Conservation (phyloP, 2,888 invertebrate genomes). For the Himalopsyche tibetana region DNA sequence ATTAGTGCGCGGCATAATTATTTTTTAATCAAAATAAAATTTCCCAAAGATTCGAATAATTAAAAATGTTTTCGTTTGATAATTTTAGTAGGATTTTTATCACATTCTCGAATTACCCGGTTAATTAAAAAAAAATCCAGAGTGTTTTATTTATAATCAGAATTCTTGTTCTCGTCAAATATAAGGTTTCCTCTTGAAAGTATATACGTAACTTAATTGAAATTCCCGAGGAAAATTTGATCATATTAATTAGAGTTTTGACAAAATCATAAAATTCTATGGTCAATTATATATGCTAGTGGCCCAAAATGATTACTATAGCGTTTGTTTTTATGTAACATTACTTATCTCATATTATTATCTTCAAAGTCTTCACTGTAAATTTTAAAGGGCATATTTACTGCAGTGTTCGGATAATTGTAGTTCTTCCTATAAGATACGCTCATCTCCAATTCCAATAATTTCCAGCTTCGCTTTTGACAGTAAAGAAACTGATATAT, state of each 20-base stretch:
- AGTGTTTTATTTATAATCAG: conserved; percentile 5
- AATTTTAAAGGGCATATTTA: too few species aligned
- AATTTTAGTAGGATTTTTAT: background rate
- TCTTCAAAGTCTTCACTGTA: too few species aligned
- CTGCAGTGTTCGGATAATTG: too few species aligned
- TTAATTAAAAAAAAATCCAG: background rate
- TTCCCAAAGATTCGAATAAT: background rate
- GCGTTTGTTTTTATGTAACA: too few species aligned
- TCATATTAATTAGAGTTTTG: too few species aligned
- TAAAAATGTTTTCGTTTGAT: conserved; percentile 29
- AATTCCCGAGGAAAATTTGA: too few species aligned
- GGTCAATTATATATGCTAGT: too few species aligned
- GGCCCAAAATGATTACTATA: too few species aligned
- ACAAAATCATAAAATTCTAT: too few species aligned
- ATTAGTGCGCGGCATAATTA: conserved; percentile 11
- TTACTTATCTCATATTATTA: too few species aligned
- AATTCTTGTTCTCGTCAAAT: background rate
- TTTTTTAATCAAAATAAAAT: conserved; percentile 34
- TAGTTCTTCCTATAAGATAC: too few species aligned
- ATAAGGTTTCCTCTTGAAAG: background rate
- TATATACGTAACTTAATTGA: too few species aligned
- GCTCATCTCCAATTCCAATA: background rate
- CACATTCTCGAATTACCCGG: conserved; percentile 31
- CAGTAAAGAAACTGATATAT: conserved; percentile 5
- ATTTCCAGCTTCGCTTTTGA: background rate